Conservation (phyloP, 2,888 invertebrate genomes). For the Troides helena region DNA sequence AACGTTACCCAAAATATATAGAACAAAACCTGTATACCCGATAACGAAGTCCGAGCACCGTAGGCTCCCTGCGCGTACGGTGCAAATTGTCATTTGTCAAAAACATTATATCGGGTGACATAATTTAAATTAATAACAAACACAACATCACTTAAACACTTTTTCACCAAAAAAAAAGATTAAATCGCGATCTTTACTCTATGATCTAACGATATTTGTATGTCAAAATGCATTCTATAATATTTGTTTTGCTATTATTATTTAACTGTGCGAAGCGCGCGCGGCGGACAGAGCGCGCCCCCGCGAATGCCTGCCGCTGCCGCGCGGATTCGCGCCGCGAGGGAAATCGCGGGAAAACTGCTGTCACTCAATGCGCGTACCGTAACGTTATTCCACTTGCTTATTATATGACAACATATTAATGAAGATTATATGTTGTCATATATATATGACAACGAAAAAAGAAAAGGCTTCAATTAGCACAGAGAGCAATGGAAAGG, state of each 20-base stretch:
- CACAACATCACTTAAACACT: conserved; percentile 39
- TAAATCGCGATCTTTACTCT: not conserved
- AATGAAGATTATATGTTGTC: too few species aligned
- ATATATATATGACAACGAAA: too few species aligned
- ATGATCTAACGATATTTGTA: conserved; percentile 46
- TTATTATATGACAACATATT: conserved; percentile 10
- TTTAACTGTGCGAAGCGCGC: conserved; percentile 46
- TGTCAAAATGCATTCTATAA: conserved; percentile 71
- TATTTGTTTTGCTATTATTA: conserved; percentile 15
- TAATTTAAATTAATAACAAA: conserved; percentile 33
- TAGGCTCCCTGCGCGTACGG: conserved; percentile 72
- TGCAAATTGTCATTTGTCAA: conserved; percentile 76
- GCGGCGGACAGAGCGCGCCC: conserved; percentile 54
- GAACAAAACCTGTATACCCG: conserved; percentile 55
- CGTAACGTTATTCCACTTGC: conserved; percentile 51
- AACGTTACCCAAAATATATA: not conserved
- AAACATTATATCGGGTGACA: conserved; percentile 79
- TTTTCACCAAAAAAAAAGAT: conserved; percentile 24
- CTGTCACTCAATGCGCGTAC: conserved; percentile 51
- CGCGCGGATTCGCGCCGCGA: conserved; percentile 42
- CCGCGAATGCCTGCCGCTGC: conserved; percentile 47
- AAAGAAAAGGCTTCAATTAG: too few species aligned
- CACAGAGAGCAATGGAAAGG: too few species aligned
- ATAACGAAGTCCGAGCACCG: conserved; percentile 71
- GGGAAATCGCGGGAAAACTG: conserved; percentile 73